These are phyloP conservation scores for Bombyx huttoni DNA, from an alignment of 2,888 invertebrate genomes.

Conservation along the genomic window DNA sequence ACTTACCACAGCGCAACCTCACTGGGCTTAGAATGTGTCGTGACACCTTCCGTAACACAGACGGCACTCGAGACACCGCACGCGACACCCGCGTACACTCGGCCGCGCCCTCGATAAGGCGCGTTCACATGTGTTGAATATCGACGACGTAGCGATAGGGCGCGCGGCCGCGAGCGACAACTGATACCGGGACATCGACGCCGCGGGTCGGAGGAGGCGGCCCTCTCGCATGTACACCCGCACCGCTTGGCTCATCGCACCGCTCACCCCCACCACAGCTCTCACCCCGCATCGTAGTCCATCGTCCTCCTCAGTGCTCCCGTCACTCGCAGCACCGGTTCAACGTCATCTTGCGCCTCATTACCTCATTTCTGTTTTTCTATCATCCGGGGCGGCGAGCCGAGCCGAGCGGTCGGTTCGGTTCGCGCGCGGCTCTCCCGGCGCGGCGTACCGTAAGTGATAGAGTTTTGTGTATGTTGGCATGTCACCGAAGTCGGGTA, in stretches of 20 bases:
- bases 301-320: conserved; percentile 1
- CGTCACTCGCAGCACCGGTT: conserved; percentile 1
- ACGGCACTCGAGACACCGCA: conserved; percentile 9
- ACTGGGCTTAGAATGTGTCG: conserved; percentile 10
- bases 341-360: neutral
- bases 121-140: neutral
- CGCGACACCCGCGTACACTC: neutral
- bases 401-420: conserved; percentile 7
- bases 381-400: neutral
- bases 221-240: conserved; percentile 4
- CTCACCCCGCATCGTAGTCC: conserved; percentile 25
- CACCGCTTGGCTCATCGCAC: conserved; percentile 13
- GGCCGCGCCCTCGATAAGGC: neutral
- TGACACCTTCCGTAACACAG: conserved; percentile 4
- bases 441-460: conserved; percentile 39
- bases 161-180: conserved; percentile 34
- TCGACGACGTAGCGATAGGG: conserved; percentile 4
- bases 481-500: conserved; percentile 84
- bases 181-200: conserved; percentile 15
- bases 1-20: neutral
- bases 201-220: conserved; percentile 25
- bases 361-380: conserved; percentile 4
- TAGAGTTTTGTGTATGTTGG: conserved; percentile 48
- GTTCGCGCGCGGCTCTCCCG: conserved; percentile 11
- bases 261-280: conserved; percentile 25